Evolutionary conservation across 1,140 invertebrate genomes (phyloP), one percentile per base, ranked within the genome.

Genomic region (Oreohelix idahoensis): DNA sequence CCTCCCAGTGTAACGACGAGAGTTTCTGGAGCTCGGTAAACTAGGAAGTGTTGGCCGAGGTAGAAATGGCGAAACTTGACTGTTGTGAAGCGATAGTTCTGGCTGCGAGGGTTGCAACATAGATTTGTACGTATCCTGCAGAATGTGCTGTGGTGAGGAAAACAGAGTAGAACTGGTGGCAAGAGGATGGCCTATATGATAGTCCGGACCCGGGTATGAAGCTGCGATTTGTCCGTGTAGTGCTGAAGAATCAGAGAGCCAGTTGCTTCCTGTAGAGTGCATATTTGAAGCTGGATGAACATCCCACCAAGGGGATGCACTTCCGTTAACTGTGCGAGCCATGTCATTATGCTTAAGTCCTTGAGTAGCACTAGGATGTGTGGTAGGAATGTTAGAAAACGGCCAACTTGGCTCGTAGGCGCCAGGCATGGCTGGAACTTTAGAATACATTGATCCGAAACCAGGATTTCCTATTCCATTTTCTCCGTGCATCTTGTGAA

Each of bases 111-210:
- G 85, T n/a, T 91, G 97, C 88, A 98, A 93, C 95, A 99, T 98
- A 35, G 96, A 97, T 93, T 98, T 98, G 93, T 98, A 98, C 23
- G 97, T 97, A 91, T 98, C 97, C 94, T 98, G 97, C 38, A 99
- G 94, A 32, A 98, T 94, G 91, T 98, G 97, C 0, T 96, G 96
- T 2, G 96, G 96, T 2, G 96, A 86, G 84, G 98, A 93, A 89
- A 97, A 96, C 42, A 95, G 94, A n/a, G 94, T 93, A 84, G 96
- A 95, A 83, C 95, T 95, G 38, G 96, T 95, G 36, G 96, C 95
- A 10, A 97, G 93, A 32, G 96, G 96, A 91, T 96, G 96, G 53
- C 96, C 95, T 26, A 97, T 92, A 80, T 96, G 95, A 91, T 98
- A 98, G 90, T 98, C 97, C 81, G 95, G 93, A 15, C 93, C 94